phyloP scores from a whole-genome alignment of 2,113 vertebrate species.

The Tachuris rubrigastra region DNA sequence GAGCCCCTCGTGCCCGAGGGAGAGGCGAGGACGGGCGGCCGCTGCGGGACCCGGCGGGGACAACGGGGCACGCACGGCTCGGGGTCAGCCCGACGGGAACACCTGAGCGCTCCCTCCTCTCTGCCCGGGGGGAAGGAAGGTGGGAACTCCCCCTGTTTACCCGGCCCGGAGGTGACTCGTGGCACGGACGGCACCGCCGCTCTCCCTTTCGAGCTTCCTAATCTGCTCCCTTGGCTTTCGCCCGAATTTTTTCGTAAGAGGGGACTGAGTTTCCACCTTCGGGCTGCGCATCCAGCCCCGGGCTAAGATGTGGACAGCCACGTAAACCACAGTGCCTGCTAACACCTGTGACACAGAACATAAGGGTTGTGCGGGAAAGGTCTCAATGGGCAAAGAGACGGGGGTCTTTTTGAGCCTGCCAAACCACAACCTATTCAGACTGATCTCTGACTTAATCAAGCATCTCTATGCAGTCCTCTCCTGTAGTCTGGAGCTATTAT shows the following conservation, averaged over 20 bases:
- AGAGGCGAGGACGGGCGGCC: not conserved
- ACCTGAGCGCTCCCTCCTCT: not conserved
- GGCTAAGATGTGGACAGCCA: not conserved
- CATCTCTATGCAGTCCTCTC: not conserved
- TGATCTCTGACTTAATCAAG: not conserved
- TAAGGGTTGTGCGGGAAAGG: no score
- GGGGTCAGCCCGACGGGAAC: not conserved
- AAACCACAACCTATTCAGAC: not conserved
- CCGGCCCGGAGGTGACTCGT: not conserved
- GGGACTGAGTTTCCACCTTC: not conserved
- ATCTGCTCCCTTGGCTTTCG: not conserved
- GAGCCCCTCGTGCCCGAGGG: not conserved
- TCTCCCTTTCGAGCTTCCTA: not conserved
- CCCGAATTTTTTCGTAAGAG: fast-evolving
- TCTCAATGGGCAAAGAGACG: not conserved
- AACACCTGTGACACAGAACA: not conserved
- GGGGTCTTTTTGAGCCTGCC: not conserved
- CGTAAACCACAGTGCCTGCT: not conserved
- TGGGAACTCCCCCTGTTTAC: not conserved
- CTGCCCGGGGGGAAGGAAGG: not conserved
- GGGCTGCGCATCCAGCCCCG: not conserved
- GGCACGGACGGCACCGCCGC: not conserved
- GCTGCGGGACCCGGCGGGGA: not conserved
- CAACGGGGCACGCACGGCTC: not conserved
- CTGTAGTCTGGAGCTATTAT: not conserved